These are phyloP conservation scores for Chamaetylas fuelleborni DNA, from an alignment of 2,113 vertebrate species.

Conservation along the genomic window DNA sequence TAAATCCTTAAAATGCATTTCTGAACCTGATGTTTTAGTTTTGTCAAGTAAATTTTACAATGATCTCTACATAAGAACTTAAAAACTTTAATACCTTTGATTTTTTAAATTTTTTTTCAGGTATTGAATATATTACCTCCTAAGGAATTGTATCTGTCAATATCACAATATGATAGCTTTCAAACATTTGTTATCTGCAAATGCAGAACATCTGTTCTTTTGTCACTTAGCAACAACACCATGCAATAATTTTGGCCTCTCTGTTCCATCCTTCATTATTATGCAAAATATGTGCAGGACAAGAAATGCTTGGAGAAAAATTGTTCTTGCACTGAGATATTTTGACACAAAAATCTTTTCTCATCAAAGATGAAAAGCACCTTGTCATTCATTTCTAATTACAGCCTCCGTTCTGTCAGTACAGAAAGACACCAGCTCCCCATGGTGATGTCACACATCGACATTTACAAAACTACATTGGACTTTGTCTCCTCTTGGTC, in stretches of 20 bases:
- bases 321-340: constrained; percentile 59
- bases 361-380: constrained; percentile 66
- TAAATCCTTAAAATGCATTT: constrained; percentile 41
- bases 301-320: constrained; percentile 65
- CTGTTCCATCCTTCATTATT: not conserved
- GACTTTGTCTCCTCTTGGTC: not conserved
- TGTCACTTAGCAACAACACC: constrained; percentile 68
- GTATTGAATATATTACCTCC: not conserved
- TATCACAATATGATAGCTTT: constrained; percentile 51
- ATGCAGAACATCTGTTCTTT: constrained; percentile 41
- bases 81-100: not conserved
- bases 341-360: constrained; percentile 71
- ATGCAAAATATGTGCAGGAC: constrained; percentile 64
- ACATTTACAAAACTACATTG: constrained; percentile 25
- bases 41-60: constrained; percentile 19
- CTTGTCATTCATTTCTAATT: constrained; percentile 73
- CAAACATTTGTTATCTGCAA: constrained; percentile 31
- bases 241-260: constrained; percentile 1
- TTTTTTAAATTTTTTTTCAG: not conserved
- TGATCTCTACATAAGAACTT: not conserved
- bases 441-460: constrained; percentile 3
- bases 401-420: constrained; percentile 38
- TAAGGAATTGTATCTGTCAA: not conserved
- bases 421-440: constrained; percentile 35
- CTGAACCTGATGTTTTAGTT: not conserved